Evolutionary conservation across 2,113 vertebrate genomes (phyloP), one percentile per base, ranked within the genome.

Genomic region (Phycodurus eques): DNA sequence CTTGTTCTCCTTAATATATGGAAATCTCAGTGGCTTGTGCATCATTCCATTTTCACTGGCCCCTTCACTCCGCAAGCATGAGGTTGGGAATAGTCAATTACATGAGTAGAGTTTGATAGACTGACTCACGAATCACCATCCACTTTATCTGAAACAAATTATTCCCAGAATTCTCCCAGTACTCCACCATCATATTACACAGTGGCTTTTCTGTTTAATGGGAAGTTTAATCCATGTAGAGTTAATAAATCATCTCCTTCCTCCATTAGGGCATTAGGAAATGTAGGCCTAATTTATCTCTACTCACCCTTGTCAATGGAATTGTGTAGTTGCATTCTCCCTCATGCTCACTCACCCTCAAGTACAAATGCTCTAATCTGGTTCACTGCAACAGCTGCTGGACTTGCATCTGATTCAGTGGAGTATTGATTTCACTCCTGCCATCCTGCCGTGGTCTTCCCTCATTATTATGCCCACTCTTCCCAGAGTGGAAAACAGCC

Each of bases 341-440:
- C 71, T 44, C 53, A 14, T 60, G 14, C 64, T 27, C 53, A 60
- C 70, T 49, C 66, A 67, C 67, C 35, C 72, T 60, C 68, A 15
- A 57, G 17, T 68, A 20, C 67, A 71, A 68, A 71, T 47, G 68
- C 57, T 67, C 53, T 75, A 67, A 82, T 84, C 81, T 70, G 65
- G 68, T 75, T 73, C 79, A 79, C 56, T 57, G n/a, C 70, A 80
- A 75, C 79, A 82, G 82, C 75, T 85, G 82, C 81, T 83, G 69
- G 62, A 72, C 73, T 86, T 87, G 84, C 77, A 85, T 89, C 85
- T 88, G 80, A 71, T 83, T 87, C 85, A 80, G 80, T 67, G 71
- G 61, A 73, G 69, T 84, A 91, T 86, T 80, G 89, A 90, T 89
- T 88, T 78, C 61, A 69, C 64, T 53, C 75, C 81, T 89, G 84